These are phyloP conservation scores for Papilio elwesi DNA, from an alignment of 2,888 invertebrate species.

Conservation along the genomic window DNA sequence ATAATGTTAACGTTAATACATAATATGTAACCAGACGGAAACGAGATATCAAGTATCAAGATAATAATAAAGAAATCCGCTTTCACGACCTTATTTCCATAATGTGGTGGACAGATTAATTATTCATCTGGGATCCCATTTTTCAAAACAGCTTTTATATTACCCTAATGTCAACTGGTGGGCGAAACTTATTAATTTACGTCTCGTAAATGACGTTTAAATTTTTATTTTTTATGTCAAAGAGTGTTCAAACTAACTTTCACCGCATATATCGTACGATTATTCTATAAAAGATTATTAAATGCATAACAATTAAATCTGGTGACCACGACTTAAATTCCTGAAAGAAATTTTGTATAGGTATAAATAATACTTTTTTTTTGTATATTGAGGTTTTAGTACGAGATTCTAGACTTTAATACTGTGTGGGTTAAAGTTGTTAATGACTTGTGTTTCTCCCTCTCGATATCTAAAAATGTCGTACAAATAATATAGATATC, in stretches of 20 bases:
- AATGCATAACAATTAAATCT: too few relatives aligned
- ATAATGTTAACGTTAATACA: neutral
- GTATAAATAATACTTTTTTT: too few relatives aligned
- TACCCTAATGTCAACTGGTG: neutral
- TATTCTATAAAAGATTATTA: too few relatives aligned
- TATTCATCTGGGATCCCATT: slow-evolving; percentile 4
- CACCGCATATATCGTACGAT: neutral
- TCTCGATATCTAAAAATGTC: too few relatives aligned
- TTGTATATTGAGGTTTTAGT: too few relatives aligned
- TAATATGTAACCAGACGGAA: neutral
- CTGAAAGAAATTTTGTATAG: too few relatives aligned
- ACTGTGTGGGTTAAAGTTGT: too few relatives aligned
- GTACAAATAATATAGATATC: neutral
- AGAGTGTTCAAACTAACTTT: neutral
- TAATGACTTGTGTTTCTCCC: too few relatives aligned
- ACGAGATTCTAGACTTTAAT: too few relatives aligned
- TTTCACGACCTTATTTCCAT: slow-evolving; percentile 16
- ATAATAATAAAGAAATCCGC: slow-evolving; percentile 2
- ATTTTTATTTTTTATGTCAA: neutral
- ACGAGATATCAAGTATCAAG: neutral
- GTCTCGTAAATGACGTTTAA: neutral
- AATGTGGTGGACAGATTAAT: slow-evolving; percentile 6
- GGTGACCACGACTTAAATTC: too few relatives aligned
- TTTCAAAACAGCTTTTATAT: neutral
- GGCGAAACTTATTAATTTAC: neutral